Conservation (phyloP, 2,113 vertebrate genomes). For the Cyanistes caeruleus region DNA sequence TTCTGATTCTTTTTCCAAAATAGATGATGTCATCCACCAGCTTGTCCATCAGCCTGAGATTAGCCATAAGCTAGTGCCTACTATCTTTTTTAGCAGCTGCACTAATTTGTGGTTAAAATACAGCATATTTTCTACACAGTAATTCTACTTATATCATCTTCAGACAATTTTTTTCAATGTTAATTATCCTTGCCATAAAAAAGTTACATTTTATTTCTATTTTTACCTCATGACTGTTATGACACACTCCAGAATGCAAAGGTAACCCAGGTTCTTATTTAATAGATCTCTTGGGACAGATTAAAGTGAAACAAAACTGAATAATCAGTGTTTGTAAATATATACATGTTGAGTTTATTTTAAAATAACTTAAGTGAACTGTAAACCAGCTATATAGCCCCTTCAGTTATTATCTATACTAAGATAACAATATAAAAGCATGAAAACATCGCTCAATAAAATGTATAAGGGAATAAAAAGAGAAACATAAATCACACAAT, state of each 20-base stretch:
- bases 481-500: not conserved
- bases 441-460: not conserved
- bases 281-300: not conserved
- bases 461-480: not conserved
- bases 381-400: not conserved
- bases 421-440: not conserved
- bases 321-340: not conserved
- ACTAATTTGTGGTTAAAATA: not conserved
- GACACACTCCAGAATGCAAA: not conserved
- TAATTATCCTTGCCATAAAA: not conserved
- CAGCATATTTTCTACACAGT: not conserved
- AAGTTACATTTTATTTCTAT: not conserved
- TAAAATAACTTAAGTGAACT: not conserved
- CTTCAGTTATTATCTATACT: not conserved
- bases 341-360: not conserved
- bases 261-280: not conserved
- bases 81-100: not conserved
- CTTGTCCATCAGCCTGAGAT: not conserved
- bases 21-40: not conserved
- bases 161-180: not conserved
- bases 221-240: not conserved
- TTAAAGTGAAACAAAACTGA: not conserved
- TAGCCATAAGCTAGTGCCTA: not conserved
- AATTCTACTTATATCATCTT: not conserved
- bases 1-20: not conserved